These are phyloP conservation scores for Microvelia longipes DNA, from an alignment of 1,140 invertebrate genomes.

Conservation along the genomic window DNA sequence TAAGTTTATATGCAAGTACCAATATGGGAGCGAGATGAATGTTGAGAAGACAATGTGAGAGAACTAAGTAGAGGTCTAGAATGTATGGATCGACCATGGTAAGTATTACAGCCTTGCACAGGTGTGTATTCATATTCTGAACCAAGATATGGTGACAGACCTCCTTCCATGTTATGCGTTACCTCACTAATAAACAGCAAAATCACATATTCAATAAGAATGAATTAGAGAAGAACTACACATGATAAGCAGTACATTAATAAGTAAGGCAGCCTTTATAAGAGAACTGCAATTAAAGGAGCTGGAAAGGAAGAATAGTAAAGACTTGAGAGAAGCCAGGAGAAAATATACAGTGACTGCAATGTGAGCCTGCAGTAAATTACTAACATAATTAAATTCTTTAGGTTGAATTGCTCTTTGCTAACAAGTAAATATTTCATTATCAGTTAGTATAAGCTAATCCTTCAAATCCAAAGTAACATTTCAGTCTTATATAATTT, in stretches of 20 bases:
- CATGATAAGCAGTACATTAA: background rate
- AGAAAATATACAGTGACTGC: too few species aligned
- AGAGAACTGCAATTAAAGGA: background rate
- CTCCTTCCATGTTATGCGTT: background rate
- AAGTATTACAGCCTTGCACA: conserved; percentile 70
- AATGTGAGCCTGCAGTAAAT: too few species aligned
- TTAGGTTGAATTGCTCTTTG: too few species aligned
- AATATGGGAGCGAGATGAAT: background rate
- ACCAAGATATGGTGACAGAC: background rate
- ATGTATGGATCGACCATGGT: conserved; percentile 57
- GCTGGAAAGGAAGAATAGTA: too few species aligned
- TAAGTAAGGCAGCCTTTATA: background rate
- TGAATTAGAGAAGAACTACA: background rate
- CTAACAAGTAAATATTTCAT: too few species aligned
- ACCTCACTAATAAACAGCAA: background rate
- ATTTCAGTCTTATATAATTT: too few species aligned
- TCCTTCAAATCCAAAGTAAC: too few species aligned
- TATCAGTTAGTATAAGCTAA: too few species aligned
- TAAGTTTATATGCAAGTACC: background rate
- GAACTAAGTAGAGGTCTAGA: conserved; percentile 5
- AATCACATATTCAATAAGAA: background rate
- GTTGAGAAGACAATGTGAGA: background rate
- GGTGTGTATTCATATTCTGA: conserved; percentile 1
- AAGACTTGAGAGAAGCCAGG: too few species aligned
- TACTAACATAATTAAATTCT: too few species aligned